Evolutionary conservation across 2,113 vertebrate species (phyloP).

Genomic region (Pterocles orientalis): DNA sequence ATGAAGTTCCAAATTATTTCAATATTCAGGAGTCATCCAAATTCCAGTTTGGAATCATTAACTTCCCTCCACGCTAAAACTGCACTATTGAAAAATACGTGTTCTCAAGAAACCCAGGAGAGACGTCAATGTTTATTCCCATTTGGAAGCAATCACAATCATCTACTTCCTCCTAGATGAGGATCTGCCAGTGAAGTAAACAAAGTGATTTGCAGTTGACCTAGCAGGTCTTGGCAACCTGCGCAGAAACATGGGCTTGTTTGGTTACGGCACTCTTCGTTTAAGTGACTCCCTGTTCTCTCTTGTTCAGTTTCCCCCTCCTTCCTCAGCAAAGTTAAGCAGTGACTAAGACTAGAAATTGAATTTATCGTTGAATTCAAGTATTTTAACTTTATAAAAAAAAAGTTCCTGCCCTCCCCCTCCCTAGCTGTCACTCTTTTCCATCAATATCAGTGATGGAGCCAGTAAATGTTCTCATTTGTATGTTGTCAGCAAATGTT

Average conservation of each 20-base stretch:
- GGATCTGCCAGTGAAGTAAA: slow-evolving; percentile 16
- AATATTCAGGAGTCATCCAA: not conserved
- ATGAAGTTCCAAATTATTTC: not conserved
- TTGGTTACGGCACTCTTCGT: not conserved
- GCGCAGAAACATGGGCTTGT: not conserved
- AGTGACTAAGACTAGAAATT: not conserved
- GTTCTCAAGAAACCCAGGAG: not conserved
- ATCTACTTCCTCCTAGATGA: not conserved
- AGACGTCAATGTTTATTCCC: not conserved
- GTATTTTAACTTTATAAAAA: not conserved
- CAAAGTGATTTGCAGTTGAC: slow-evolving; percentile 7
- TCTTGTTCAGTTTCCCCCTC: not conserved
- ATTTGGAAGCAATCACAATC: not conserved
- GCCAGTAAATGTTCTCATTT: not conserved
- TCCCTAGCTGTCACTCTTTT: not conserved
- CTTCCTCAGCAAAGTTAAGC: not conserved
- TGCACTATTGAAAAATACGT: not conserved
- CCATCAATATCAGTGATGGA: not conserved
- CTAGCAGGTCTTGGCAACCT: not conserved
- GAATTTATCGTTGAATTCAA: not conserved
- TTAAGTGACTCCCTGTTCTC: not conserved
- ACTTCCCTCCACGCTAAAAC: not conserved
- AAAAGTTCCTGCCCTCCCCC: not conserved
- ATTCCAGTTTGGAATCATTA: not conserved
- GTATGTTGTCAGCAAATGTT: not conserved